Evolutionary conservation across 2,113 vertebrate species (phyloP).

Genomic region (Tyto alba): DNA sequence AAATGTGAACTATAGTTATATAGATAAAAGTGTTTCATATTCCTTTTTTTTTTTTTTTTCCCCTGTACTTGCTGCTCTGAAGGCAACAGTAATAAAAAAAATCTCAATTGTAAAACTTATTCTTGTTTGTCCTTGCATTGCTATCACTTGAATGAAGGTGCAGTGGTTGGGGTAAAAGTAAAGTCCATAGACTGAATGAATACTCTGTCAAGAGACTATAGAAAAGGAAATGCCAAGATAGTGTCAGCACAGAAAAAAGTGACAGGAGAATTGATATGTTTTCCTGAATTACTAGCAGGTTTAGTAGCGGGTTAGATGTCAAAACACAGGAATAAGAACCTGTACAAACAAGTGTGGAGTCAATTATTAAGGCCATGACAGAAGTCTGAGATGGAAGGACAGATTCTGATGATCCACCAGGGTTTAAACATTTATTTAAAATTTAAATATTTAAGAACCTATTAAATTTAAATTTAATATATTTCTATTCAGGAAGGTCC

Average conservation of each 20-base stretch:
- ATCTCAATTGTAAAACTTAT: background rate
- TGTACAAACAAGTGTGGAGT: constrained; percentile 9
- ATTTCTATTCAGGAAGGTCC: background rate
- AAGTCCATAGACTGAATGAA: background rate
- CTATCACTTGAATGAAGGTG: background rate
- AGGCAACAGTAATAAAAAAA: background rate
- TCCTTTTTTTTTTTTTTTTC: background rate
- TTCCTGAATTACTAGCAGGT: constrained; percentile 5
- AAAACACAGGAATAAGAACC: constrained; percentile 46
- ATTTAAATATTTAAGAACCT: constrained; percentile 1
- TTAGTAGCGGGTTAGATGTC: background rate
- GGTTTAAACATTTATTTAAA: background rate
- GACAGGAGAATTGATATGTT: constrained; percentile 10
- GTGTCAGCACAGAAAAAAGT: background rate
- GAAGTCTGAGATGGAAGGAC: background rate
- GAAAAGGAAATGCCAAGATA: constrained; percentile 32
- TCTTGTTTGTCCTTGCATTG: background rate
- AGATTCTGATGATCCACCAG: background rate
- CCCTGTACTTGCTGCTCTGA: background rate
- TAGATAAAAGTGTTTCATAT: background rate
- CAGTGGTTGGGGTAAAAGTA: background rate
- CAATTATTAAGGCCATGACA: background rate
- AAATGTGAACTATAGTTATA: background rate
- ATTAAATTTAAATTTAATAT: background rate
- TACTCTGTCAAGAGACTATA: background rate